Evolutionary conservation across 2,797 vertebrate genomes (phyloP).

Genomic region (Hemibagrus guttatus): DNA sequence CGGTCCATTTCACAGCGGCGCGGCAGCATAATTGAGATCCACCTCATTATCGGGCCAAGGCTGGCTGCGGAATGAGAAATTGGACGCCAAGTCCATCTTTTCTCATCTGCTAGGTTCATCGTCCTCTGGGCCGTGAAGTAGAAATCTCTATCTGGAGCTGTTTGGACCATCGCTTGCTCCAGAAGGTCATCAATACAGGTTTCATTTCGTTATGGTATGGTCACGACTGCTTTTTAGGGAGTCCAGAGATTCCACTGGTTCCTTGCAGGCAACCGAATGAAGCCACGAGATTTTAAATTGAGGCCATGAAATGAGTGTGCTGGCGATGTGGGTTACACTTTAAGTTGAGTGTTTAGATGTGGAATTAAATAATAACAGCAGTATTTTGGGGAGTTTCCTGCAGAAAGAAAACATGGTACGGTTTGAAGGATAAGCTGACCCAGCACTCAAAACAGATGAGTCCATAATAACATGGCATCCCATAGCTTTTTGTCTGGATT

Average conservation of each 20-base stretch:
- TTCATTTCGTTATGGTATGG: conserved; percentile 30
- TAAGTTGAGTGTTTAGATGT: neutral
- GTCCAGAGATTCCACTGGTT: conserved; percentile 11
- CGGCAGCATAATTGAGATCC: conserved; percentile 58
- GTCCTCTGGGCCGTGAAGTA: conserved; percentile 38
- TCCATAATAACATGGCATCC: neutral
- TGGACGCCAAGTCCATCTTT: conserved; percentile 45
- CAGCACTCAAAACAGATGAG: neutral
- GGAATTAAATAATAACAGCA: neutral
- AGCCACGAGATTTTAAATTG: neutral
- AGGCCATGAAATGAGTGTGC: neutral
- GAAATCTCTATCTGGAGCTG: conserved; percentile 47
- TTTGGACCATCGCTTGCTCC: conserved; percentile 31
- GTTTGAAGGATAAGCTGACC: neutral
- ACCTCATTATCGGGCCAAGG: conserved; percentile 56
- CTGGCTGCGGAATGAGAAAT: conserved; percentile 52
- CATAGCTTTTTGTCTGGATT: neutral
- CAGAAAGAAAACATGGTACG: neutral
- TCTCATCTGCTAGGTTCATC: conserved; percentile 53
- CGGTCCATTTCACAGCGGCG: conserved; percentile 50
- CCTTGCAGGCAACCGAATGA: neutral
- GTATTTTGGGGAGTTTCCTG: neutral
- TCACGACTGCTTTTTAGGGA: conserved; percentile 28
- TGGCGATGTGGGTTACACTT: neutral
- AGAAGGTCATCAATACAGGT: conserved; percentile 23